Evolutionary conservation across 92 coral and sea anemone species (phyloP).

Genomic region (Chrysogorgia sp.): DNA sequence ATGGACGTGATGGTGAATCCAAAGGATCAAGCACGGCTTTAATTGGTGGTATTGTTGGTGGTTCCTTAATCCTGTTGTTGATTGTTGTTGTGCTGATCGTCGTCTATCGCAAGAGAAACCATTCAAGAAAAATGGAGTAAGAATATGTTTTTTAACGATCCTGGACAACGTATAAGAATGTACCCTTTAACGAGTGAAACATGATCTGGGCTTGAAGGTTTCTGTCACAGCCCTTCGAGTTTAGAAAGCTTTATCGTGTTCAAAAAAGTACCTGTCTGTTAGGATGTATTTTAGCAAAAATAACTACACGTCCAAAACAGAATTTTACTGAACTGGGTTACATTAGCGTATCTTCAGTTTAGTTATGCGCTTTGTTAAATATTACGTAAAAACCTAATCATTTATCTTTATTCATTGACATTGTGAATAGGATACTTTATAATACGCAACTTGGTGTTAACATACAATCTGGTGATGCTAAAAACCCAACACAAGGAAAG

Average conservation of each 20-base stretch:
- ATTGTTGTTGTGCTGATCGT: conserved; percentile 6
- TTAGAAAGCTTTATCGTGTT: too few species aligned
- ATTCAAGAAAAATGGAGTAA: conserved; percentile 28
- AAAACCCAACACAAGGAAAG: conserved; percentile 25
- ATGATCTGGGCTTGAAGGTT: too few species aligned
- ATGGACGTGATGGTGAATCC: not conserved
- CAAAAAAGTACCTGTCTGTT: too few species aligned
- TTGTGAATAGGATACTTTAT: not conserved
- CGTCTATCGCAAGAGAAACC: conserved; percentile 8
- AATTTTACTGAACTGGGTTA: too few species aligned
- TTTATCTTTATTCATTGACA: not conserved
- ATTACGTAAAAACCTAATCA: too few species aligned
- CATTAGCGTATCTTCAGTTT: too few species aligned
- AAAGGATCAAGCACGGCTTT: not conserved
- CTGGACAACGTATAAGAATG: not conserved
- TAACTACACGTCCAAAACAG: too few species aligned
- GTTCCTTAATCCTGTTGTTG: conserved; percentile 9
- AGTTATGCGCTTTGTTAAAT: too few species aligned
- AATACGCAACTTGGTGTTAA: conserved; percentile 34
- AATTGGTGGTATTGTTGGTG: conserved; percentile 38
- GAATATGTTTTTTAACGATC: not conserved
- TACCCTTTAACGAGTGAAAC: not conserved
- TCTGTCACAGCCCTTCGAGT: not conserved
- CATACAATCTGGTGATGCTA: not conserved
- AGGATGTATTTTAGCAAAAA: too few species aligned